phyloP scores from a whole-genome alignment of 2,888 invertebrate species.

The Frankliniella intonsa region DNA sequence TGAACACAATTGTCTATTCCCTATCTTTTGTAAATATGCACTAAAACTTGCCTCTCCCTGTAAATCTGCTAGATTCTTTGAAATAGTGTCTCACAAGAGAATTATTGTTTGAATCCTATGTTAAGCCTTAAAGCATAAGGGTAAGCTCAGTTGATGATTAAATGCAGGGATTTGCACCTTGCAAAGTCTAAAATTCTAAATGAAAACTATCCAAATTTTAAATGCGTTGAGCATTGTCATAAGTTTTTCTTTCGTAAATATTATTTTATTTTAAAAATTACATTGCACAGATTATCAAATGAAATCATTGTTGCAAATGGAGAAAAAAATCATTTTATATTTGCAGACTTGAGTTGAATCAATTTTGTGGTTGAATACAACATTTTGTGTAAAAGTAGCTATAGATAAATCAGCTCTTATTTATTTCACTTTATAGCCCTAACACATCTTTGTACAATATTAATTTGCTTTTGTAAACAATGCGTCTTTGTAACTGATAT shows the following conservation, averaged over 20 bases:
- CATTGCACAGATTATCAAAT: not conserved
- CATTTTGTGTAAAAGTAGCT: not conserved
- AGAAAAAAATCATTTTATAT: no score
- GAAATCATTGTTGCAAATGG: not conserved
- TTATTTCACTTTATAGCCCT: not conserved
- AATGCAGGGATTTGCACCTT: not conserved
- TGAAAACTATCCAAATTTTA: not conserved
- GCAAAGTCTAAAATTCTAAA: not conserved
- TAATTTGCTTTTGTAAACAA: conserved; percentile 1
- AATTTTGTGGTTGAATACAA: not conserved
- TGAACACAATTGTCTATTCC: not conserved
- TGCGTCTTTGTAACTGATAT: not conserved
- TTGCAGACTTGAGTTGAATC: not conserved
- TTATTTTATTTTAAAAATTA: not conserved
- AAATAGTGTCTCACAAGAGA: not conserved
- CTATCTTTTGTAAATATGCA: conserved; percentile 1
- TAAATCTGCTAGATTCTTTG: not conserved
- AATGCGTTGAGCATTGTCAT: no score
- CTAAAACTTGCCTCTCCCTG: not conserved
- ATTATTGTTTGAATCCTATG: not conserved
- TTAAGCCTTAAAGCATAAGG: not conserved
- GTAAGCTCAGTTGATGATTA: not conserved
- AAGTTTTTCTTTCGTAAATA: not conserved
- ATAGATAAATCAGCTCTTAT: not conserved
- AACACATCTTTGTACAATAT: not conserved